These are phyloP conservation scores for Atlantisia rogersi DNA, from an alignment of 2,113 vertebrate species.

Conservation along the genomic window DNA sequence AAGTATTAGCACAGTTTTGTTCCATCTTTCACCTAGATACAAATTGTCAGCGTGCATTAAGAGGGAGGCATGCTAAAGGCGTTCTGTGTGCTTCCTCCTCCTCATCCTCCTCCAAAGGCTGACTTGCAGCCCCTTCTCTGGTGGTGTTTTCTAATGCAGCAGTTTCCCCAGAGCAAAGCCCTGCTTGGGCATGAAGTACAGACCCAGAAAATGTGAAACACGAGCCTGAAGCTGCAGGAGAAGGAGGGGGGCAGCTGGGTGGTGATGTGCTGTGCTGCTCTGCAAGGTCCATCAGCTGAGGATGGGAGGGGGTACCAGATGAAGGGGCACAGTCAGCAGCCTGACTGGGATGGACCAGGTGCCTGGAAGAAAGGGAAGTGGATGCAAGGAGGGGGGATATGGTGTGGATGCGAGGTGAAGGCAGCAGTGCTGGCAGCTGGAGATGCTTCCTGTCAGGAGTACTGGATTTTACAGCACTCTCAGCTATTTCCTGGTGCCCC, in stretches of 20 bases:
- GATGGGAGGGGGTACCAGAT: rapidly evolving
- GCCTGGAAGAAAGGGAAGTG: background rate
- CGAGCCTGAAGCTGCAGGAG: background rate
- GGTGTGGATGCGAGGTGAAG: background rate
- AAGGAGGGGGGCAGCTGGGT: background rate
- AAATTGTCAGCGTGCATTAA: background rate
- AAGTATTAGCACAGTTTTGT: background rate
- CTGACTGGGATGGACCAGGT: too few species aligned
- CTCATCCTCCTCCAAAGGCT: background rate
- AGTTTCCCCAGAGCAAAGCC: background rate
- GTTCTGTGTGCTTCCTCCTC: background rate
- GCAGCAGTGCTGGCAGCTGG: background rate
- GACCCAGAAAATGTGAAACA: background rate
- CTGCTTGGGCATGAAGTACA: background rate
- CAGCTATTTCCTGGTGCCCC: background rate
- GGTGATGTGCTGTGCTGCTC: background rate
- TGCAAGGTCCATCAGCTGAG: background rate
- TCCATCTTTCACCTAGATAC: background rate
- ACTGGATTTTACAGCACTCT: background rate
- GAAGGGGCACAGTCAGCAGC: background rate
- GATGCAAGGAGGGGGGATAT: rapidly evolving
- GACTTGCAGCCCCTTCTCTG: background rate
- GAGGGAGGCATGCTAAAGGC: background rate
- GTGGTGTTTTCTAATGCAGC: background rate
- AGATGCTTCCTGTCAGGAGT: background rate